Evolutionary conservation across 1,140 invertebrate genomes (phyloP).

Genomic region (Stratiolaelaps scimitus): DNA sequence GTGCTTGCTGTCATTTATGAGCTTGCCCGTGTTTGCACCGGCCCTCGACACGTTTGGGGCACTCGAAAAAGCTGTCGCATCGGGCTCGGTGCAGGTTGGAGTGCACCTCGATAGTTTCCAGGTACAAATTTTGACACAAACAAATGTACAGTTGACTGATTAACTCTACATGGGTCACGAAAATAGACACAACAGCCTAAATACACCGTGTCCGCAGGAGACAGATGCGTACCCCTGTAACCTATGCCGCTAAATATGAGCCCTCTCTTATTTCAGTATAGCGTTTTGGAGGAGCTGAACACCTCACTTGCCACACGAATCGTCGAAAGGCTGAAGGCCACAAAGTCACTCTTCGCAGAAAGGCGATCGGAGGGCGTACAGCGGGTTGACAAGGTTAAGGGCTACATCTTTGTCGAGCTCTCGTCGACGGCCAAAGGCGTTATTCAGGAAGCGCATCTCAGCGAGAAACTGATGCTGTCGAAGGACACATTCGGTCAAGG

Average conservation of each 20-base stretch:
- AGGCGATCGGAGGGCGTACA: background rate
- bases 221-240: too few species aligned
- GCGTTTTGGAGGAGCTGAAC: conserved; percentile 1
- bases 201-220: too few species aligned
- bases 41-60: background rate
- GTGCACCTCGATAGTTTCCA: conserved; percentile 17
- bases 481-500: background rate
- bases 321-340: background rate
- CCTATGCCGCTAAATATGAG: too few species aligned
- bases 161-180: too few species aligned
- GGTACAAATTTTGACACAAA: background rate
- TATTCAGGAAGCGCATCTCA: background rate
- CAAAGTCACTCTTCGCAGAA: background rate
- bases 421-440: background rate
- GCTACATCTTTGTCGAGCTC: background rate
- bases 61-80: background rate
- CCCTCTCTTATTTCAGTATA: too few species aligned
- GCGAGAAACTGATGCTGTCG: background rate
- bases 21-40: background rate
- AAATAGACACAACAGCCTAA: too few species aligned
- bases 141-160: too few species aligned
- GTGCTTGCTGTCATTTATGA: background rate
- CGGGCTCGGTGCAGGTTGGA: background rate
- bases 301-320: background rate
- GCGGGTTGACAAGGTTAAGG: background rate